Conservation (phyloP, 2,888 invertebrate genomes). For the Eilema sororculum region DNA sequence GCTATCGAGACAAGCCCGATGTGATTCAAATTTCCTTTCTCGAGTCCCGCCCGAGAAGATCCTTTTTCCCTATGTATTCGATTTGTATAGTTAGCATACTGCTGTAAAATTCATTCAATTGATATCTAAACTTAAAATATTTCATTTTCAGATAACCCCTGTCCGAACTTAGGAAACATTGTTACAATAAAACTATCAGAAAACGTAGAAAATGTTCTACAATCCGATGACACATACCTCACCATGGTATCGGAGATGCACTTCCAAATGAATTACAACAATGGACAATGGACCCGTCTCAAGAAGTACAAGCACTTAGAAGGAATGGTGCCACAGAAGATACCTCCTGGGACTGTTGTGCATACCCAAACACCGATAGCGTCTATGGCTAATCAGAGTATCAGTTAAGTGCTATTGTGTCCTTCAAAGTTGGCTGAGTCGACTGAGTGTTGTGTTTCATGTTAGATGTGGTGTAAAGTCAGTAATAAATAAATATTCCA, state of each 20-base stretch:
- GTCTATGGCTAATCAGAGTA: constrained; percentile 80
- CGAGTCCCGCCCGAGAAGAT: too few relatives aligned
- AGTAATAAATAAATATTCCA: too few relatives aligned
- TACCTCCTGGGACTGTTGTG: constrained; percentile 79
- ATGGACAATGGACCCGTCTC: constrained; percentile 97
- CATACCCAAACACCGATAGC: constrained; percentile 79
- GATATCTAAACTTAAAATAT: neutral
- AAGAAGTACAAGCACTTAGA: constrained; percentile 95
- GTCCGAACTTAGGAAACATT: constrained; percentile 98
- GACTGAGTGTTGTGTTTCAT: neutral
- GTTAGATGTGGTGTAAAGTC: constrained; percentile 10
- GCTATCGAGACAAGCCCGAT: too few relatives aligned
- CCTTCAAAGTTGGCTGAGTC: neutral
- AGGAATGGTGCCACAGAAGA: constrained; percentile 80
- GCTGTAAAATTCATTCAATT: too few relatives aligned
- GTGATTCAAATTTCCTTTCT: too few relatives aligned
- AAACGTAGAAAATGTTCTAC: constrained; percentile 94
- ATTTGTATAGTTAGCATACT: too few relatives aligned
- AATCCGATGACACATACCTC: constrained; percentile 93
- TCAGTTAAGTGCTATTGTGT: constrained; percentile 62
- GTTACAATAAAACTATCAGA: constrained; percentile 98
- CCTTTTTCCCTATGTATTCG: too few relatives aligned
- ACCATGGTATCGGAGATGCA: constrained; percentile 96
- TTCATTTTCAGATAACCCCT: constrained; percentile 93
- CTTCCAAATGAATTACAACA: constrained; percentile 99